Evolutionary conservation across 1,140 invertebrate species (phyloP), one percentile per base, ranked within the genome.

Genomic region (Planococcus citri): DNA sequence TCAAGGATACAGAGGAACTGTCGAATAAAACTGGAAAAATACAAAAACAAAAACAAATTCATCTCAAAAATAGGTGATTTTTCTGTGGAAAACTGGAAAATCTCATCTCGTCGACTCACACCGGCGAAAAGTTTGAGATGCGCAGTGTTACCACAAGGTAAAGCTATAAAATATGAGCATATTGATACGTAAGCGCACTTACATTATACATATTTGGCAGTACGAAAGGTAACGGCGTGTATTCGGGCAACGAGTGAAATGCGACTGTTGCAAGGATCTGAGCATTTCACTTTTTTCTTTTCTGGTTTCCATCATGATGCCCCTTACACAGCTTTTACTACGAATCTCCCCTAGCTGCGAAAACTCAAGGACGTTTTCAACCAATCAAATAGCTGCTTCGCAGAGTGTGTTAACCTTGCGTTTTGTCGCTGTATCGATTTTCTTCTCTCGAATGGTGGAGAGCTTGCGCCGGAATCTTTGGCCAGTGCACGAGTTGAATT

Each of bases 341-440:
- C 17, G 41, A 51, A 51, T 51, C 41, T 51, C 41, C 41, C 41
- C 41, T 51, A 51, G 60, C 20, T 27, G 3, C 21, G 22, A 24
- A 64, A 64, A 10, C 60, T 64, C 22, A 64, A 27, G 60, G 60
- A 64, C 25, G 60, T 27, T 64, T 64, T 27, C 22, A 10, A 25
- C 60, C 60, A 27, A 64, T 51, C 60, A 21, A 22, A 20, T 24
- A 27, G 21, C 60, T 64, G 41, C 60, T 25, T 64, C 22, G 25
- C 24, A 25, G 21, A 64, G 60, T 25, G 25, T 25, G 25, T 64
- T 64, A 64, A 64, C 60, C 60, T 64, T 64, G 60, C 60, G 21
- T 64, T 64, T 64, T 24, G 22, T 4, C 60, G 60, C 60, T 64
- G 10, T 64, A 64, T 64, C 60, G 60, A 64, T 64, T 64, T 64